A percentile compares a stretch with the other conserved stretches of the same genome.
phyloP scores from a whole-genome alignment of 2,888 invertebrate species.

The Agrenia bidenticulata region DNA sequence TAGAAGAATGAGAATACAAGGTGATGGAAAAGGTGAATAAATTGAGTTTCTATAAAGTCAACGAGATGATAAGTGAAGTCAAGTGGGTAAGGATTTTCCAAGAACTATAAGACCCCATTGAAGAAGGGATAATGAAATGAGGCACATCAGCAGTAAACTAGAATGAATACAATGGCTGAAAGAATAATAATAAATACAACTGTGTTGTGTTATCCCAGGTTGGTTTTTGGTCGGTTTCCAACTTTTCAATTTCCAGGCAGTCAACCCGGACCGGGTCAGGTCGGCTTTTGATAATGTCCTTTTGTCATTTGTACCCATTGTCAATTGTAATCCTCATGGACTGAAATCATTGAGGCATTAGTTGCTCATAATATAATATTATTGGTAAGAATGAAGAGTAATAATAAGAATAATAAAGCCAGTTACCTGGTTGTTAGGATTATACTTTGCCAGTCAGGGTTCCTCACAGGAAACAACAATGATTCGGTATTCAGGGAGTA shows the following conservation, averaged over 20 bases:
- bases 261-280: conserved; percentile 14
- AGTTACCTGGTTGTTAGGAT: conserved; percentile 19
- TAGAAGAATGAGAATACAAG: too few relatives aligned
- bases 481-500: conserved; percentile 14
- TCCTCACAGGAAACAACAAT: not conserved
- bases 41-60: too few relatives aligned
- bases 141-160: conserved; percentile 3
- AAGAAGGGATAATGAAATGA: conserved; percentile 10
- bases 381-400: conserved; percentile 15
- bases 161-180: too few relatives aligned
- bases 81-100: conserved; percentile 10
- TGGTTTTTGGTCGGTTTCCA: too few relatives aligned
- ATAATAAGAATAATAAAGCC: conserved; percentile 2
- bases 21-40: too few relatives aligned
- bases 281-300: conserved; percentile 12
- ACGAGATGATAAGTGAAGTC: conserved; percentile 2
- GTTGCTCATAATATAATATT: conserved; percentile 32
- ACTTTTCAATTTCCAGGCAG: not conserved
- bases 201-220: too few relatives aligned
- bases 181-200: too few relatives aligned
- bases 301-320: conserved; percentile 20
- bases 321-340: conserved; percentile 13
- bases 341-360: conserved; percentile 30
- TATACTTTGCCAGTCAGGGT: conserved; percentile 4
- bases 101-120: not conserved